These are phyloP conservation scores for Bombycilla garrulus DNA, from an alignment of 2,113 vertebrate species.

Conservation along the genomic window DNA sequence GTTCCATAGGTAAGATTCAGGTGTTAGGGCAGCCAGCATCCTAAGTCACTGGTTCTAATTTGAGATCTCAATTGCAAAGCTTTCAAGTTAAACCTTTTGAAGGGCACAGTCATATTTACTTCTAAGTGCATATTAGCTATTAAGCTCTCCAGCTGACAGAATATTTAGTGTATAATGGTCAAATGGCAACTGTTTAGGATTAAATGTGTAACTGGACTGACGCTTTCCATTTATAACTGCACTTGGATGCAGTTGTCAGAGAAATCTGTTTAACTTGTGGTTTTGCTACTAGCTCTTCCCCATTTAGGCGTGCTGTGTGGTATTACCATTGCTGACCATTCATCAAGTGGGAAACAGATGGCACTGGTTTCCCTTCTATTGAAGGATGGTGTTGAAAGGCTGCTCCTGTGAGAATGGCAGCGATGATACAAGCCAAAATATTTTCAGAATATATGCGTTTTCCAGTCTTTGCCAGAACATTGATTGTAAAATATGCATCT, in stretches of 20 bases:
- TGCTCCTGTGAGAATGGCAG: slow-evolving; percentile 13
- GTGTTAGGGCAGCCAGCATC: neutral
- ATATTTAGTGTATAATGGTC: slow-evolving; percentile 3
- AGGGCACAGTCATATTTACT: neutral
- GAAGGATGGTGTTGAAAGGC: slow-evolving; percentile 26
- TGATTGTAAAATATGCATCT: neutral
- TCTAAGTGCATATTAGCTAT: neutral
- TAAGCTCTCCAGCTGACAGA: slow-evolving; percentile 28
- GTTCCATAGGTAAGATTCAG: neutral
- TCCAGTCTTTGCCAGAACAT: neutral
- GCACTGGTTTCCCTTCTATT: slow-evolving; percentile 39
- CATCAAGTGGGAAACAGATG: slow-evolving; percentile 68
- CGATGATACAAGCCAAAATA: slow-evolving; percentile 10
- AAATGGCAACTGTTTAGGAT: slow-evolving; percentile 49
- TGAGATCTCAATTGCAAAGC: neutral
- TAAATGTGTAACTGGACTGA: slow-evolving; percentile 12
- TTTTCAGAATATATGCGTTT: slow-evolving; percentile 2
- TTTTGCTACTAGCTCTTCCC: slow-evolving; percentile 33
- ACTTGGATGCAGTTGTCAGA: slow-evolving; percentile 16
- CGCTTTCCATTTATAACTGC: slow-evolving; percentile 31
- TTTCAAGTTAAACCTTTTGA: neutral
- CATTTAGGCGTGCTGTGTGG: slow-evolving; percentile 16
- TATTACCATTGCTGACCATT: slow-evolving; percentile 35
- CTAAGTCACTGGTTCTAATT: neutral
- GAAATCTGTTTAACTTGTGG: slow-evolving; percentile 41